Conservation (phyloP, 2,113 vertebrate genomes). For the Picathartes gymnocephalus region DNA sequence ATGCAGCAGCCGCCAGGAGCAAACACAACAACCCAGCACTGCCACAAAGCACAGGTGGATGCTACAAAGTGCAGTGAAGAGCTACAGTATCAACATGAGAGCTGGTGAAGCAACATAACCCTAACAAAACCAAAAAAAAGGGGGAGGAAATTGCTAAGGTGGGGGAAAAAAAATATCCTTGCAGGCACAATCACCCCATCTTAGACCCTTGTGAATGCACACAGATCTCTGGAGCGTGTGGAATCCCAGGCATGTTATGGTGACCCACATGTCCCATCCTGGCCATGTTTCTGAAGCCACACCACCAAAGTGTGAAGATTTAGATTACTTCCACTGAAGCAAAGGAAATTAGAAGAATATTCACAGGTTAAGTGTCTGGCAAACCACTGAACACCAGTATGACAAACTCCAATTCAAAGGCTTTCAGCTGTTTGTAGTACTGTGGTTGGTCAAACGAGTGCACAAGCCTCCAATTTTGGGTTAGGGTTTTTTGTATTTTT, state of each 20-base stretch:
- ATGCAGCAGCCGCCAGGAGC: conserved; percentile 48
- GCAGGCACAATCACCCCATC: conserved; percentile 46
- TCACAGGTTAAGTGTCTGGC: neutral
- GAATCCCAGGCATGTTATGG: neutral
- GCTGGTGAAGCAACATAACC: conserved; percentile 62
- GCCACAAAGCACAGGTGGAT: conserved; percentile 5
- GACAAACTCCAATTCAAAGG: neutral
- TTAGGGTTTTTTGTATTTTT: neutral
- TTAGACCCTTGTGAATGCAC: conserved; percentile 14
- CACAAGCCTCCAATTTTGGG: neutral
- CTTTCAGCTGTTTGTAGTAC: neutral
- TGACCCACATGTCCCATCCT: neutral
- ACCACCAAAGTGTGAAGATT: conserved; percentile 21
- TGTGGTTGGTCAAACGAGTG: neutral
- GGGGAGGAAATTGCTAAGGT: neutral
- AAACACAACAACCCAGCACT: conserved; percentile 38
- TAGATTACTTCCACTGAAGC: neutral
- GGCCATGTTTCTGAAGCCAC: conserved; percentile 11
- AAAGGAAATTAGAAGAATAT: neutral
- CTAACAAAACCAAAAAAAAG: neutral
- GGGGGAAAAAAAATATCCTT: neutral
- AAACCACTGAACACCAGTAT: neutral
- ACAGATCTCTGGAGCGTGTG: neutral
- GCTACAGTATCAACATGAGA: conserved; percentile 48
- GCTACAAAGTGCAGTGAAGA: conserved; percentile 38